Percentiles rank a stretch among this genome's conserved stretches.
These are phyloP conservation scores for Petrocephalus sullivani DNA, from an alignment of 2,797 vertebrate genomes.

Conservation along the genomic window DNA sequence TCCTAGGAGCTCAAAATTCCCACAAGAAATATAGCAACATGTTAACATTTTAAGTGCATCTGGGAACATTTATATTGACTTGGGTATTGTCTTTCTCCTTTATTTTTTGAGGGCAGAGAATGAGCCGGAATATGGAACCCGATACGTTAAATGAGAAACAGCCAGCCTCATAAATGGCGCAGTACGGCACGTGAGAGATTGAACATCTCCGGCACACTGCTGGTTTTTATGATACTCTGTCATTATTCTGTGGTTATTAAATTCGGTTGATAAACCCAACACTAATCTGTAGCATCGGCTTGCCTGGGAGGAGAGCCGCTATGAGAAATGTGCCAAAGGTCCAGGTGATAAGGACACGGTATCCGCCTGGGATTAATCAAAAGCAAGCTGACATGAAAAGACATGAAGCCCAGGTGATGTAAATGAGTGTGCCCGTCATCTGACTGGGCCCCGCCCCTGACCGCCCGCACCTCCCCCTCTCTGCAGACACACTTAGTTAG, in stretches of 20 bases:
- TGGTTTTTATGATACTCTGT: not conserved
- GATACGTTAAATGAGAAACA: not conserved
- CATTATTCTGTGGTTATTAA: not conserved
- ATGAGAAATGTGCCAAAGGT: not conserved
- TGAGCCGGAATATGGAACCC: not conserved
- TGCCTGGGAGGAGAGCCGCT: not conserved
- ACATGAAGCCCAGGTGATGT: not conserved
- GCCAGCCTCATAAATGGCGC: not conserved
- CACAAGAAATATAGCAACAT: constrained; percentile 6
- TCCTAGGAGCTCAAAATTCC: not conserved
- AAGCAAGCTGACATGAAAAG: not conserved
- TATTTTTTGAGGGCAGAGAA: not conserved
- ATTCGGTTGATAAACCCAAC: not conserved
- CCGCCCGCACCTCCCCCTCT: not conserved
- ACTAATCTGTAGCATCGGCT: not conserved
- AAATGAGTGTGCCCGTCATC: not conserved
- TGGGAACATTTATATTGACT: not conserved
- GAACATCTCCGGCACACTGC: not conserved
- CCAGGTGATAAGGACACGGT: not conserved
- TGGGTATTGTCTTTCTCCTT: not conserved
- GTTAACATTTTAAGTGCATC: constrained; percentile 3
- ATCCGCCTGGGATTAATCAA: not conserved
- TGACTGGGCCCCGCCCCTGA: not conserved
- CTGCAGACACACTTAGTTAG: not conserved
- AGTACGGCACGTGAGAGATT: not conserved